A percentile compares a stretch with the other conserved stretches of the same genome.
Conservation (phyloP, 2,113 vertebrate species). For the Prolemur simus region DNA sequence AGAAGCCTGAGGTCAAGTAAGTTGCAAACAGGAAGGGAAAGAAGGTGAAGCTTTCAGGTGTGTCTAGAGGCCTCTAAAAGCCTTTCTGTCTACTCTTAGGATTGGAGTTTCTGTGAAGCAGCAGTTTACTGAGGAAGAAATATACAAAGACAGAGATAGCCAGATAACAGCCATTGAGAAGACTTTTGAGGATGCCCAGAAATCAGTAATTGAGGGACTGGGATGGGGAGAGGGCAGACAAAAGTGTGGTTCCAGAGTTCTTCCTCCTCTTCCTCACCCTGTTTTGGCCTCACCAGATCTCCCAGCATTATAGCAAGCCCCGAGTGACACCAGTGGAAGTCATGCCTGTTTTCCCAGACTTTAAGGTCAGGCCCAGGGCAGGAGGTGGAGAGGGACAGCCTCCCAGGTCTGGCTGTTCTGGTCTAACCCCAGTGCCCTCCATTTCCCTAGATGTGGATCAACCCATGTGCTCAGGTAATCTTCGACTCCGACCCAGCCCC, state of each 20-base stretch:
- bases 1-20: conserved; percentile 98
- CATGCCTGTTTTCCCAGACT: conserved; percentile 94
- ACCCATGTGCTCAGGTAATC: conserved; percentile 96
- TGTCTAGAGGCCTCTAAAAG: background rate
- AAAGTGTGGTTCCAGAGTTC: background rate
- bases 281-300: conserved; percentile 82
- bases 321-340: conserved; percentile 94
- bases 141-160: conserved; percentile 96
- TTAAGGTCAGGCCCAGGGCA: conserved; percentile 87
- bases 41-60: background rate
- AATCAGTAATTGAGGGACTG: conserved; percentile 83
- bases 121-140: conserved; percentile 97
- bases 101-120: conserved; percentile 97
- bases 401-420: background rate
- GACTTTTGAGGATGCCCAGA: conserved; percentile 97
- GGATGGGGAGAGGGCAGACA: background rate
- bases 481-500: conserved; percentile 96
- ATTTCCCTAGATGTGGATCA: conserved; percentile 94
- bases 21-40: conserved; percentile 45
- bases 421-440: background rate
- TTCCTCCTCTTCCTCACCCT: background rate
- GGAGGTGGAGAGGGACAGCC: background rate
- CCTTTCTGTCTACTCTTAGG: conserved; percentile 72
- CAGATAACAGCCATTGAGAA: conserved; percentile 97
- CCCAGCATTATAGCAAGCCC: conserved; percentile 95